Conservation (phyloP, 1,140 invertebrate species). For the Meloidogyne hapla region DNA sequence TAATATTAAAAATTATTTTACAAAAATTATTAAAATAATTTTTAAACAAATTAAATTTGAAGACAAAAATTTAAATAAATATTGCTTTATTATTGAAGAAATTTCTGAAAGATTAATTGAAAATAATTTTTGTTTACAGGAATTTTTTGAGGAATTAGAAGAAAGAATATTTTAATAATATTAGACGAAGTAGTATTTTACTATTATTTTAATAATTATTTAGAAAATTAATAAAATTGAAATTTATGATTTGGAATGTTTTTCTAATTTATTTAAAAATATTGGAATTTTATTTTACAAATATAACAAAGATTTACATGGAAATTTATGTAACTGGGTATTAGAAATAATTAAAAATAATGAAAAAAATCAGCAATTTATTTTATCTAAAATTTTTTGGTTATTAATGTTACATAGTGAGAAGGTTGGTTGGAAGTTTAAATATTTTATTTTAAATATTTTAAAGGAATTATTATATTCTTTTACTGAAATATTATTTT, state of each 20-base stretch:
- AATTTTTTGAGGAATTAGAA: neutral
- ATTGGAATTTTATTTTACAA: neutral
- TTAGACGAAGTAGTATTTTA: no score
- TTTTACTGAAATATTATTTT: neutral
- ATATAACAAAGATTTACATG: neutral
- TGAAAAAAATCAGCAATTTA: neutral
- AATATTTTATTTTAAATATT: neutral
- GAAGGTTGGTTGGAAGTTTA: neutral
- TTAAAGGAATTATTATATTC: no score
- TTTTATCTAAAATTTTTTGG: neutral
- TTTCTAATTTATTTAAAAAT: neutral
- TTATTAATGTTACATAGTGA: neutral
- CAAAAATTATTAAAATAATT: neutral
- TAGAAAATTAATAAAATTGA: neutral
- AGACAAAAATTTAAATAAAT: neutral
- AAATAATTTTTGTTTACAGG: neutral
- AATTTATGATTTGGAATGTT: neutral
- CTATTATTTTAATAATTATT: no score
- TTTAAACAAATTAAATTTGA: neutral
- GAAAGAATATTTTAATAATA: neutral
- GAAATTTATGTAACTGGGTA: neutral
- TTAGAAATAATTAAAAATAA: neutral
- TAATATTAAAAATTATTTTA: conserved; percentile 4
- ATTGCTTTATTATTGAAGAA: neutral
- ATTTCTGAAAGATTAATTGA: neutral